phyloP scores from a whole-genome alignment of 2,113 vertebrate genomes.

The Cyprinodon variegatus region DNA sequence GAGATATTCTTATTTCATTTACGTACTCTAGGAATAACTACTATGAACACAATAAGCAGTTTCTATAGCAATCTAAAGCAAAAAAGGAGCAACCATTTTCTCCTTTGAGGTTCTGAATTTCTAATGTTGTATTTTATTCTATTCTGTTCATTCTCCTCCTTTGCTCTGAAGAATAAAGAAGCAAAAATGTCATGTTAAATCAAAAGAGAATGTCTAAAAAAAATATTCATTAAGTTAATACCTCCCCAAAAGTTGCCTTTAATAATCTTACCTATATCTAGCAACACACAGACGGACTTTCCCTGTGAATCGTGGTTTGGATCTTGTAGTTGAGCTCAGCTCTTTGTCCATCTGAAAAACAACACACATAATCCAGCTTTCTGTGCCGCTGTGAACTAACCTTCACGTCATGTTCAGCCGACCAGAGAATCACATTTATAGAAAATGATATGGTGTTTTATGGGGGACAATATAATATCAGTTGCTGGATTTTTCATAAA shows the following conservation, averaged over 20 bases:
- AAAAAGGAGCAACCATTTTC: background rate
- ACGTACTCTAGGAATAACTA: too few species aligned
- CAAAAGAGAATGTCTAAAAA: background rate
- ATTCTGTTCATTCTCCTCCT: too few species aligned
- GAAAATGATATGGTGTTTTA: background rate
- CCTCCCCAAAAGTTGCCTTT: background rate
- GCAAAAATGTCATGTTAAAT: background rate
- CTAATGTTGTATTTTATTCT: too few species aligned
- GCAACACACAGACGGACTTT: slow-evolving; percentile 96
- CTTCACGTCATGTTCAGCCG: background rate
- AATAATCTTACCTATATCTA: slow-evolving; percentile 89
- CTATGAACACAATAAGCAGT: background rate
- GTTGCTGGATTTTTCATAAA: too few species aligned
- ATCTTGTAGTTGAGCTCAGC: slow-evolving; percentile 82
- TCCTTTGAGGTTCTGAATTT: background rate
- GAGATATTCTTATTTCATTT: too few species aligned
- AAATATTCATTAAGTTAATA: background rate
- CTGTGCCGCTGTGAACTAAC: background rate
- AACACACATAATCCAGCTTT: slow-evolving; percentile 11
- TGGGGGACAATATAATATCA: background rate
- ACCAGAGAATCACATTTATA: background rate
- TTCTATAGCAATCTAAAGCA: background rate
- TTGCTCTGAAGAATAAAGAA: background rate
- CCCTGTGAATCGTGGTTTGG: slow-evolving; percentile 91
- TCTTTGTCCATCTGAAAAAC: slow-evolving; percentile 92